phyloP scores from a whole-genome alignment of 2,888 invertebrate species.

The Hybos culiciformis region DNA sequence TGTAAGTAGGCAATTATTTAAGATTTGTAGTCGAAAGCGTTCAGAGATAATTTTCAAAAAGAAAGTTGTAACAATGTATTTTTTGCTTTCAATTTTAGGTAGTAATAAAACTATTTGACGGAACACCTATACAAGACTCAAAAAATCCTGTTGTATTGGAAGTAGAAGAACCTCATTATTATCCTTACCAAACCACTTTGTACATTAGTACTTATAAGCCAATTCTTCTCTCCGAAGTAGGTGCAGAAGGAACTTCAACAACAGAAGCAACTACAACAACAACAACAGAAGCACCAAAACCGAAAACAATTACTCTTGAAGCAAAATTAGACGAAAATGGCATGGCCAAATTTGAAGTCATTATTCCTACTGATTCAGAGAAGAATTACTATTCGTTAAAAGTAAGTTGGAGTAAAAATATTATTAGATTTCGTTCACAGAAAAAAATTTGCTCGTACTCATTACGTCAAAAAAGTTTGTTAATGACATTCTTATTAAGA shows the following conservation, averaged over 20 bases:
- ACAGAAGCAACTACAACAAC: background rate
- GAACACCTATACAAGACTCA: slow-evolving; percentile 46
- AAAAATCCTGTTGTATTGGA: slow-evolving; percentile 40
- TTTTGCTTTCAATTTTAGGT: slow-evolving; percentile 34
- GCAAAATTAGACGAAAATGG: slow-evolving; percentile 46
- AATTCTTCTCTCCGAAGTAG: no score
- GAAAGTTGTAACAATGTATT: background rate
- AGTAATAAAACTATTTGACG: slow-evolving; percentile 58
- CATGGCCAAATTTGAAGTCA: slow-evolving; percentile 46
- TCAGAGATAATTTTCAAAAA: background rate
- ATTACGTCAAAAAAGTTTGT: no score
- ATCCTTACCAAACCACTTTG: slow-evolving; percentile 2
- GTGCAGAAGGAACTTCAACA: background rate
- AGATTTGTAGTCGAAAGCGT: background rate
- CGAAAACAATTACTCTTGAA: slow-evolving; percentile 30
- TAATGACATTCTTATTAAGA: no score
- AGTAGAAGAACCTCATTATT: slow-evolving; percentile 16
- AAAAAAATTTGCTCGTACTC: no score
- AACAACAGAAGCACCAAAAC: slow-evolving; percentile 16
- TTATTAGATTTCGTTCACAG: no score
- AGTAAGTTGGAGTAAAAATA: no score
- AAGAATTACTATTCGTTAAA: slow-evolving; percentile 15
- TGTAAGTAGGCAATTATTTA: slow-evolving; percentile 38
- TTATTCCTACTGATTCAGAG: slow-evolving; percentile 38
- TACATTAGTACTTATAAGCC: no score